Percentiles rank a stretch among this genome's conserved stretches.
These are phyloP conservation scores for Drosophila tripunctata DNA, from an alignment of 2,888 invertebrate species.

Conservation along the genomic window DNA sequence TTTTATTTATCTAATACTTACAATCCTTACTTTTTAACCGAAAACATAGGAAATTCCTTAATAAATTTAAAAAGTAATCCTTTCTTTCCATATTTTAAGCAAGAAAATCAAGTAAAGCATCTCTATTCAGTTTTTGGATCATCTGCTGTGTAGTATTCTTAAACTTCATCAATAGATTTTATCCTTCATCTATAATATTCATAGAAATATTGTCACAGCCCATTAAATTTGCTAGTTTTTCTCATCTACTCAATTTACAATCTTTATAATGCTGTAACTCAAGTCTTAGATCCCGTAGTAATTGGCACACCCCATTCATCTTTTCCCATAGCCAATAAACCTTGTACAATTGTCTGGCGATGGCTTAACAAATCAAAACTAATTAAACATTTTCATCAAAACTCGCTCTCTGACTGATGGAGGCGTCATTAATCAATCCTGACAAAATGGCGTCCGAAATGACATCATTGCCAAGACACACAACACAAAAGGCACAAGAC, in stretches of 20 bases:
- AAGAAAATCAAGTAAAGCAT: no score
- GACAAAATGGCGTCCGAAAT: slow-evolving; percentile 70
- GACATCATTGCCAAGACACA: slow-evolving; percentile 57
- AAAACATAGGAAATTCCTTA: no score
- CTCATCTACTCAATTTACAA: slow-evolving; percentile 1
- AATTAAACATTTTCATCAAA: slow-evolving; percentile 45
- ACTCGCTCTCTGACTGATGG: slow-evolving; percentile 25
- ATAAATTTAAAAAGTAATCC: no score
- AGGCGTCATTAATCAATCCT: slow-evolving; percentile 70
- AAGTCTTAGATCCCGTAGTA: neutral
- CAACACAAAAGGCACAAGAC: slow-evolving; percentile 38
- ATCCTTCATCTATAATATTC: no score
- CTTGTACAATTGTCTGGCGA: slow-evolving; percentile 26
- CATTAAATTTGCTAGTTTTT: neutral
- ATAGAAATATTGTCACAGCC: no score
- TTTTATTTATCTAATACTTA: no score
- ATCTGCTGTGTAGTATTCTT: no score
- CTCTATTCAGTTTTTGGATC: no score
- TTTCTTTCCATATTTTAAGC: no score
- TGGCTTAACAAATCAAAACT: slow-evolving; percentile 25
- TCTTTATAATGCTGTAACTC: neutral
- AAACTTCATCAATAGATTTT: no score
- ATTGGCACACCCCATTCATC: slow-evolving; percentile 8
- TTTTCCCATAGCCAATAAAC: slow-evolving; percentile 11
- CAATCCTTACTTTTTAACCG: no score